Base-by-base conservation (phyloP, 2,797 vertebrate species). In the Phrynocephalus guinanensis region DNA sequence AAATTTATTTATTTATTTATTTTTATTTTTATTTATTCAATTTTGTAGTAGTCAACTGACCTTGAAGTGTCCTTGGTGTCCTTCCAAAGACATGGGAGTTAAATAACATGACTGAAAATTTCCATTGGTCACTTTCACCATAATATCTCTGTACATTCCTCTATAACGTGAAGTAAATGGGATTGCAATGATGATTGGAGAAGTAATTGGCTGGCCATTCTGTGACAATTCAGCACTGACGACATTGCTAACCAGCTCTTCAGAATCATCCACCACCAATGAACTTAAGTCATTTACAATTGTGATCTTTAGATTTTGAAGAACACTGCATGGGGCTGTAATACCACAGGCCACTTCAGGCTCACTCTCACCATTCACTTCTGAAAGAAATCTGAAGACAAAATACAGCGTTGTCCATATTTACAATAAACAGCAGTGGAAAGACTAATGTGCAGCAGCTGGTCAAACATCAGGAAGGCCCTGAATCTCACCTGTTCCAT, bases 211-310 rank as follows among this genome's bases (percentile, higher is more conserved):
- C 63, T 93, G 93, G 63, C 93, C 67, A 83, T 44, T 20, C 4
- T 94, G 94, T 67, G 82, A 90, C 66, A 93, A 95, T 85, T 94
- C 80, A 38, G 98, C 92, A 89, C 91, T 91, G 92, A 99, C 91
- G 76, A 99, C 96, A 15, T 96, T 97, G 95, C 98, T 99, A 93
- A 99, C 91, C 92, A 99, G 91, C 90, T 99, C 97, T 95, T 99
- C 98, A 11, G 96, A 95, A 87, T 97, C 97, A 11, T 90, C 93
- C 92, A 98, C 97, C 94, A 98, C 94, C 85, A 98, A 93, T 88
- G 97, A 96, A 94, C 98, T 98, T 77, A 95, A 92, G 70, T 92
- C 16, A 70, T 98, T 97, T 73, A 95, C 93, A 93, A 95, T 91
- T n/a, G 94, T 96, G 81, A 98, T 98, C 4, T 82, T 92, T 82